A percentile compares a stretch with the other conserved stretches of the same genome.
These are phyloP conservation scores for Liasis olivaceus DNA, from an alignment of 2,797 vertebrate species.

Conservation along the genomic window DNA sequence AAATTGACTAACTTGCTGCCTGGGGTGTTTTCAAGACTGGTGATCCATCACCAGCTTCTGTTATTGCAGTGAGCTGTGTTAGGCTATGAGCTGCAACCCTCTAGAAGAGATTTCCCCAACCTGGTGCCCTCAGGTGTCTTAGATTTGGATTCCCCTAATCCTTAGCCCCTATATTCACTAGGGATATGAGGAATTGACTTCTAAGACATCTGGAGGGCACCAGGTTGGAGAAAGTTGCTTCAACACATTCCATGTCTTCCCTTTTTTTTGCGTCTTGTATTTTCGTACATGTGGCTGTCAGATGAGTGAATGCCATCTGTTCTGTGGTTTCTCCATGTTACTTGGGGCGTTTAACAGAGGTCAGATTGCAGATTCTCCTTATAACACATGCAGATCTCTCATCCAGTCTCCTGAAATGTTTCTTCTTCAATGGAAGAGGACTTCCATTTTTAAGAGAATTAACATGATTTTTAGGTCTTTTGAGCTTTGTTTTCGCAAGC, in stretches of 20 bases:
- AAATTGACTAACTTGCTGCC: conserved; percentile 39
- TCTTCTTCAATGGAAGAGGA: not conserved
- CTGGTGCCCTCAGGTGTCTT: not conserved
- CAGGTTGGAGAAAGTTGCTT: not conserved
- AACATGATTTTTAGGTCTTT: not conserved
- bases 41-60: not conserved
- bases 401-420: not conserved
- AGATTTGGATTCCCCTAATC: not conserved
- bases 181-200: not conserved
- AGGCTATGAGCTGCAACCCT: conserved; percentile 1
- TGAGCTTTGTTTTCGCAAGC: not conserved
- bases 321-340: not conserved
- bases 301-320: not conserved
- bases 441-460: not conserved
- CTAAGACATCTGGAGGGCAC: not conserved
- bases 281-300: not conserved
- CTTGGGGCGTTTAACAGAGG: not conserved
- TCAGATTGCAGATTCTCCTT: not conserved
- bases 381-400: not conserved
- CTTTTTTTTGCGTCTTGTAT: not conserved
- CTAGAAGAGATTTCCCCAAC: conserved; percentile 2
- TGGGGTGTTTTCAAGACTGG: conserved; percentile 33
- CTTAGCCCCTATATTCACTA: not conserved
- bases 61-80: conserved; percentile 45
- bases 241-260: not conserved